Conservation (phyloP, 2,113 vertebrate species). For the Cyprinodon tularosa region DNA sequence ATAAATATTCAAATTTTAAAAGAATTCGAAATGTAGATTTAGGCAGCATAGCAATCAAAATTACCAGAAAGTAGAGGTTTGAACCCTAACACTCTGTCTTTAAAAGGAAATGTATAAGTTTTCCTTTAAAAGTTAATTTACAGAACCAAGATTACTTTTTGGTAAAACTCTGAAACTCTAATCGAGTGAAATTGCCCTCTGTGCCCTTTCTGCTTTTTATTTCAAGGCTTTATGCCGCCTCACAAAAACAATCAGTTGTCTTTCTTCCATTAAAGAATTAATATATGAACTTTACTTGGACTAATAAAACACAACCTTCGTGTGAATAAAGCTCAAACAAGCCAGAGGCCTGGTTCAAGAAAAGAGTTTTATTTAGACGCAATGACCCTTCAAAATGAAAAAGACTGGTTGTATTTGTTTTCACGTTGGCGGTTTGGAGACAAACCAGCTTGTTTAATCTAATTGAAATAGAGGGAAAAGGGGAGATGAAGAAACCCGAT, state of each 20-base stretch:
- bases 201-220: too few species aligned
- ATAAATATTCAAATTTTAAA: background rate
- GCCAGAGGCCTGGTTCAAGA: background rate
- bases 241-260: background rate
- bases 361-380: background rate
- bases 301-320: background rate
- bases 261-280: background rate
- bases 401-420: background rate
- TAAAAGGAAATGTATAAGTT: background rate
- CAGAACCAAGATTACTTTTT: background rate
- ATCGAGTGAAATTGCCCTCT: background rate
- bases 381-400: conserved; percentile 4
- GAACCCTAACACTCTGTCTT: background rate
- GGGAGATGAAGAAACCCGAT: conserved; percentile 4
- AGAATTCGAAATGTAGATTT: background rate
- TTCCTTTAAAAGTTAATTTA: background rate
- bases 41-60: background rate
- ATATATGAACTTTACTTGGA: background rate
- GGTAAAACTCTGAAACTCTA: background rate
- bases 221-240: too few species aligned
- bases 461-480: conserved; percentile 4
- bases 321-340: background rate
- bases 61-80: background rate
- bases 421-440: background rate
- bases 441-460: conserved; percentile 7